Evolutionary conservation across 1,140 invertebrate genomes (phyloP).

Genomic region (Drosophila melanogaster): DNA sequence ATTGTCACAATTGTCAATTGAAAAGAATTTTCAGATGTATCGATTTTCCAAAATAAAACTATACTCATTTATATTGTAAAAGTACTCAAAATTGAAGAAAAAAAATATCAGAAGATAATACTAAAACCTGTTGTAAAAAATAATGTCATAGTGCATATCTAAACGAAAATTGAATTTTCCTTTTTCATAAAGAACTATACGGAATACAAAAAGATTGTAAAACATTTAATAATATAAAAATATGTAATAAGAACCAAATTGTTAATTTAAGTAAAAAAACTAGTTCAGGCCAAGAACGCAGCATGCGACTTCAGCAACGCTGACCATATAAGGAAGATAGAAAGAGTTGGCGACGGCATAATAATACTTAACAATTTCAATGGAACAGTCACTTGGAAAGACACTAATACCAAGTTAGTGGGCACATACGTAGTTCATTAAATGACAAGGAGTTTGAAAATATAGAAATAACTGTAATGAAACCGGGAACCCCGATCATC

Average conservation of each 20-base stretch:
- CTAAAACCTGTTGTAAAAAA: too few species aligned
- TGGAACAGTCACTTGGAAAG: not conserved
- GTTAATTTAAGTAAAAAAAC: not conserved
- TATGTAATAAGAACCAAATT: not conserved
- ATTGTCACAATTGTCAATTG: too few species aligned
- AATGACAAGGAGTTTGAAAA: not conserved
- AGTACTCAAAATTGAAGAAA: not conserved
- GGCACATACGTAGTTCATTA: not conserved
- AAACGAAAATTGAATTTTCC: not conserved
- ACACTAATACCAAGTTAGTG: not conserved
- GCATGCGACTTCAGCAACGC: not conserved
- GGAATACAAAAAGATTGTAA: not conserved
- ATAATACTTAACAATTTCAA: not conserved
- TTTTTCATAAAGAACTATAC: not conserved
- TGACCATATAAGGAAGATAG: not conserved
- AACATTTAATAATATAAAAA: not conserved
- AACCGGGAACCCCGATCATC: not conserved
- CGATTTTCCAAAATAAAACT: not conserved
- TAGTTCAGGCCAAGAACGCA: not conserved
- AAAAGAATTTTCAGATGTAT: not conserved
- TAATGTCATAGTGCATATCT: not conserved
- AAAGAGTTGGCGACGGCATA: not conserved
- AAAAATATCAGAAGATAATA: not conserved
- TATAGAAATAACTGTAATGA: not conserved
- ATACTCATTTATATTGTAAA: not conserved